Evolutionary conservation across 2,113 vertebrate species (phyloP).

Genomic region (Bothrops jararaca): DNA sequence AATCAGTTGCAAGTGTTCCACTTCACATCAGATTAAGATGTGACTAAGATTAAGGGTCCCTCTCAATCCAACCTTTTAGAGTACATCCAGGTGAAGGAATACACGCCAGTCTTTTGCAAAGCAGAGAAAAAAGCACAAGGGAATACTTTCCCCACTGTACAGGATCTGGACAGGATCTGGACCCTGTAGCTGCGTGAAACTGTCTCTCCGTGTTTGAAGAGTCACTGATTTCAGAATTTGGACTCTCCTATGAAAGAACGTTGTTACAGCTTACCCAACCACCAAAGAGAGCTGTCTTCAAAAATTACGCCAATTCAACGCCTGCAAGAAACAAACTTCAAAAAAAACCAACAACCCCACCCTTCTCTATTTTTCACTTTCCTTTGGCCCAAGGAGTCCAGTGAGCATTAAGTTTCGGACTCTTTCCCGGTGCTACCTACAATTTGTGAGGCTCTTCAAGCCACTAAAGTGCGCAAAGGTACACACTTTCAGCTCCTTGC

Average conservation of each 20-base stretch:
- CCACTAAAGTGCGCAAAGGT: not conserved
- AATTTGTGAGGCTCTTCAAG: not conserved
- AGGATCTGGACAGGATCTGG: not conserved
- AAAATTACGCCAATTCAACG: not conserved
- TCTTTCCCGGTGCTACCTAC: not conserved
- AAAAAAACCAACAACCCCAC: not conserved
- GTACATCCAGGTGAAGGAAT: not conserved
- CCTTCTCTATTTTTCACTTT: constrained; percentile 45
- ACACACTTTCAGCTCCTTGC: constrained; percentile 14
- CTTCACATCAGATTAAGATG: not conserved
- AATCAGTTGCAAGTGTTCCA: not conserved
- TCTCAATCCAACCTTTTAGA: not conserved
- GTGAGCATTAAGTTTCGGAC: constrained; percentile 29
- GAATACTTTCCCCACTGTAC: rapidly evolving
- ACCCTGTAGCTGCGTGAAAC: not conserved
- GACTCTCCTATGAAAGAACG: not conserved
- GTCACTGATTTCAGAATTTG: not conserved
- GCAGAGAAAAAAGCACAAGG: not conserved
- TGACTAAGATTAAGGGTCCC: not conserved
- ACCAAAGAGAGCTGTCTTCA: not conserved
- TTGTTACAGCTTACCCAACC: rapidly evolving
- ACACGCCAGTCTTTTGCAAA: not conserved
- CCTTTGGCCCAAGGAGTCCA: constrained; percentile 22
- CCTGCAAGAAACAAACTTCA: constrained; percentile 8
- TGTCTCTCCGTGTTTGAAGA: not conserved